These are phyloP conservation scores for Drosophila demipolita DNA, from an alignment of 2,888 invertebrate species.

Conservation along the genomic window DNA sequence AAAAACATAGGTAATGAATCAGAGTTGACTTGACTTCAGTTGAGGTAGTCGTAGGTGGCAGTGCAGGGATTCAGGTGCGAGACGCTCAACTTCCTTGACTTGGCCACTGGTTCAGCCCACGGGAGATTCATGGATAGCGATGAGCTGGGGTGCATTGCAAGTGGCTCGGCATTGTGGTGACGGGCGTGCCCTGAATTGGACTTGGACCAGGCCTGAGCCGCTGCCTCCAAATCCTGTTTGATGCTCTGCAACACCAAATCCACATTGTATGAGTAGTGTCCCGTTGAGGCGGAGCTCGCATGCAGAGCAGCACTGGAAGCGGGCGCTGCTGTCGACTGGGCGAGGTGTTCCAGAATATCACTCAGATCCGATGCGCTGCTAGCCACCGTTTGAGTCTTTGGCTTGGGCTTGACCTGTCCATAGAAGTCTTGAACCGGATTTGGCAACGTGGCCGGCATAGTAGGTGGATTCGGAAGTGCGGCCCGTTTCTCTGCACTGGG, in stretches of 20 bases:
- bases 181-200: constrained; percentile 50
- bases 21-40: constrained; percentile 16
- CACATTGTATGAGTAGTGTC: constrained; percentile 69
- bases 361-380: constrained; percentile 49
- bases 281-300: constrained; percentile 23
- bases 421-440: constrained; percentile 24
- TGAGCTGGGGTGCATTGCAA: constrained; percentile 31
- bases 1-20: background rate
- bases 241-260: constrained; percentile 68
- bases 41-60: constrained; percentile 54
- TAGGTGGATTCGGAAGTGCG: background rate
- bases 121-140: constrained; percentile 61
- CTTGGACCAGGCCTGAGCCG: constrained; percentile 71
- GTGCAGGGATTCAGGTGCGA: constrained; percentile 64
- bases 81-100: constrained; percentile 57
- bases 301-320: constrained; percentile 5
- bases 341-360: constrained; percentile 68
- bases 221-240: constrained; percentile 70
- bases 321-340: constrained; percentile 50
- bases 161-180: constrained; percentile 10
- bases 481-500: constrained; percentile 56
- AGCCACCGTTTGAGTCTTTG: constrained; percentile 26
- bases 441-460: background rate
- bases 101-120: constrained; percentile 73
- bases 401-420: constrained; percentile 27